Conservation (phyloP, 2,113 vertebrate species). For the Sinocyclocheilus grahami region DNA sequence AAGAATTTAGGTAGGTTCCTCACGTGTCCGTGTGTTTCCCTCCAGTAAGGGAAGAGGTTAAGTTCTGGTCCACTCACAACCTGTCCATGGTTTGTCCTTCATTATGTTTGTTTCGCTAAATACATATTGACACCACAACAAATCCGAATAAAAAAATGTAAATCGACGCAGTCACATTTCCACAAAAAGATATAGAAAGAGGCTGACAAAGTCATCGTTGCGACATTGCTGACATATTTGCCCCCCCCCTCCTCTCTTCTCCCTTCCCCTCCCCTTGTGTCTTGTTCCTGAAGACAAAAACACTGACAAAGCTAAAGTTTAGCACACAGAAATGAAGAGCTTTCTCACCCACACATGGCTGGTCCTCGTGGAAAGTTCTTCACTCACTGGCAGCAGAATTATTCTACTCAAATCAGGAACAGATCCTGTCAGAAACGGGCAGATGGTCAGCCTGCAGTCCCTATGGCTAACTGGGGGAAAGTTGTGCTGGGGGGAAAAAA, state of each 20-base stretch:
- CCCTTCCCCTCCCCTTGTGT: constrained; percentile 68
- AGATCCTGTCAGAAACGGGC: constrained; percentile 40
- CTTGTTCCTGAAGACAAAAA: constrained; percentile 52
- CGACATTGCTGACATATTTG: constrained; percentile 46
- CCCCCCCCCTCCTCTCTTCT: constrained; percentile 1
- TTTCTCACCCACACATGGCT: constrained; percentile 8
- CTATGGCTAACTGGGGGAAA: constrained; percentile 29
- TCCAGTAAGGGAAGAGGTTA: constrained; percentile 51
- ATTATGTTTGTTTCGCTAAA: constrained; percentile 40
- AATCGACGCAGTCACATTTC: constrained; percentile 35
- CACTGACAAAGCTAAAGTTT: constrained; percentile 59
- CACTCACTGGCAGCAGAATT: background rate
- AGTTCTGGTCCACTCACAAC: constrained; percentile 48
- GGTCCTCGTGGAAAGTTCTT: constrained; percentile 50
- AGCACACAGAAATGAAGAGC: constrained; percentile 41
- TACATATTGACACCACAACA: constrained; percentile 36
- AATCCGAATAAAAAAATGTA: constrained; percentile 37
- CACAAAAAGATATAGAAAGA: constrained; percentile 29
- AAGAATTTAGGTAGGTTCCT: constrained; percentile 12
- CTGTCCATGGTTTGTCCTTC: constrained; percentile 45
- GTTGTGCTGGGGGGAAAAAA: constrained; percentile 45
- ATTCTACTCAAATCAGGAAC: constrained; percentile 13
- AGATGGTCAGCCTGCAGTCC: constrained; percentile 30
- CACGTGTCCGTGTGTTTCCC: constrained; percentile 1
- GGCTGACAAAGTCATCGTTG: constrained; percentile 42